Evolutionary conservation across 2,113 vertebrate species (phyloP).

Genomic region (Furnarius figulus): DNA sequence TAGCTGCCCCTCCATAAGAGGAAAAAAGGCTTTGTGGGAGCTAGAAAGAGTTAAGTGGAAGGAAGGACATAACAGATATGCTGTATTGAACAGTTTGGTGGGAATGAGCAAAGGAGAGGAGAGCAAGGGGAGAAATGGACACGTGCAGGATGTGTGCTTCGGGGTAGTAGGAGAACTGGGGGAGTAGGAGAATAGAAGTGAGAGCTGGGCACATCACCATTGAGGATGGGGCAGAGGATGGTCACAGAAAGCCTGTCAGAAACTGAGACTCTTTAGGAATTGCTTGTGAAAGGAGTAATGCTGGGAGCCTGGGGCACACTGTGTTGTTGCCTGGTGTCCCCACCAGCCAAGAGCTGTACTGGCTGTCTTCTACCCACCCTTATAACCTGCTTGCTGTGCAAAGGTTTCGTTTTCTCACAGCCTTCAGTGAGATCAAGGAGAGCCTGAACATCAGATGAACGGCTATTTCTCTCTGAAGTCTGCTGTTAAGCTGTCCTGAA

Average conservation of each 20-base stretch:
- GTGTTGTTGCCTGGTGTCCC: not conserved
- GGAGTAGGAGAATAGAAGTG: not conserved
- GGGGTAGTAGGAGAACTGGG: not conserved
- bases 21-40: not conserved
- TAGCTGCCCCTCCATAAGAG: not conserved
- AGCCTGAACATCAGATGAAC: not conserved
- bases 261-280: not conserved
- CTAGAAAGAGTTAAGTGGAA: not conserved
- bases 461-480: not conserved
- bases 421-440: not conserved
- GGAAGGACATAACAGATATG: not conserved
- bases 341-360: accelerated
- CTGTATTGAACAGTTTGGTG: not conserved
- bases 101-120: not conserved
- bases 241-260: not conserved
- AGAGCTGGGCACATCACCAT: not conserved
- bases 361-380: not conserved
- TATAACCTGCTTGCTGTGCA: not conserved
- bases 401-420: not conserved
- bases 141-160: accelerated
- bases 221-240: accelerated
- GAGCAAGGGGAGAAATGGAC: not conserved
- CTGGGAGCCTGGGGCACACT: not conserved
- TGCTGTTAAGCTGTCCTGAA: slow-evolving; percentile 11
- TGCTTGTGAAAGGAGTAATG: not conserved